Base-by-base conservation (phyloP, 1,140 invertebrate genomes). In the Drosophila parvula region DNA sequence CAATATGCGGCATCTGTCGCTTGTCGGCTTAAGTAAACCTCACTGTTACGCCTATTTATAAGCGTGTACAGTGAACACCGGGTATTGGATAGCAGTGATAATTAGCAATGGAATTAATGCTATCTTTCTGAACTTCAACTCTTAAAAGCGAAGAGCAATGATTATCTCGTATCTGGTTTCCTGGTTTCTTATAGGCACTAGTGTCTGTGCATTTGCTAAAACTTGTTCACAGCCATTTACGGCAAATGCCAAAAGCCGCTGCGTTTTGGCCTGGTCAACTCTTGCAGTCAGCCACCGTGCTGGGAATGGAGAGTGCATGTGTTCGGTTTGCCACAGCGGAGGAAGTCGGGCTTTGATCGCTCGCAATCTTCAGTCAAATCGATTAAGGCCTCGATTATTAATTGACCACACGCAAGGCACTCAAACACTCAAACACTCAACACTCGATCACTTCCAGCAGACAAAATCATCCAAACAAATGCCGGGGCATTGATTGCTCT, bases 401-500 rank as follows among this genome's bases (percentile, higher is more conserved):
- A 53, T 65, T 51, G 65, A 44, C 61, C 65, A 68, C 65, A 69
- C 61, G 65, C 65, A 43, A 69, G 41, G 38, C 28, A 28, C 28
- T 32, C 28, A 9, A 30, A 27, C 40, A 59, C 53, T 55, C 36
- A 32, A 2, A 9, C 28, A 11, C 41, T 59, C 32, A 1, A 6
- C 9, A 53, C 57, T 59, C 16, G 12, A 27, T 27, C 64, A 63
- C 32, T 44, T 11, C 2, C 16, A 12, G 16, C 30, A 48, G 56
- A n/a, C 63, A 63, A 59, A 32, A 28, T 30, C 60, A 63, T 59
- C 12, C 10, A 60, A 61, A 22, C 43, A 30, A 67, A 62, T 67
- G 57, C 14, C 64, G 45, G 30, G 22, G 65, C 60, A 61, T 51
- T 36, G 65, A 69, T 68, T 68, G 61, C 65, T 69, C 62, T 67